Evolutionary conservation across 2,888 invertebrate species (phyloP), one percentile per base, ranked within the genome.

Genomic region (Hanleya hanleyi): DNA sequence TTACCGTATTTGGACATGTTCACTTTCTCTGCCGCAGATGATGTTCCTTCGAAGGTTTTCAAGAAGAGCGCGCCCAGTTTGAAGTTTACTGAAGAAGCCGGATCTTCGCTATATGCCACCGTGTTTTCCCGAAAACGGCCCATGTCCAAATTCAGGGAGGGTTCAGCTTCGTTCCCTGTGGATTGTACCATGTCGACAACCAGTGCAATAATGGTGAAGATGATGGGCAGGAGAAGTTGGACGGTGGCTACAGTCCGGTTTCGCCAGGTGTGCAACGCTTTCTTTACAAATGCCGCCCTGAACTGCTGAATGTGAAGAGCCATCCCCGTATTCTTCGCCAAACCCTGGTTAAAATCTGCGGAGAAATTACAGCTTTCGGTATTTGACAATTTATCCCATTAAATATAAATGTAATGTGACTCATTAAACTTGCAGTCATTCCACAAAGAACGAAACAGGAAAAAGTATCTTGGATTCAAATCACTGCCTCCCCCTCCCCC

Each of bases 281-380:
- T 93, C 87, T 95, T 95, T 35, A 93, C 89, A 87, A 94, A 91
- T 91, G 95, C 93, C 0, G 94, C 94, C 33, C 89, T 84, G 77
- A 93, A 92, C 83, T 94, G 94, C 74, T 94, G 93, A 18, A 90
- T 71, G 0, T 92, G 80, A 1, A 94, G 89, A 0, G 84, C 49
- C 1, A 84, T 67, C 7, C 92, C 91, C 35, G 81, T 77, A 37
- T 81, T 81, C 67, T 84, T 86, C n/a, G 77, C 75, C 18, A 84
- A 74, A 9, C 81, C 81, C 37, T 79, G 75, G 69, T 82, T 84
- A 77, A 82, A 83, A 33, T 77, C 83, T 86, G 78, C 36, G 78
- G 74, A n/a, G n/a, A 29, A 69, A 74, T 26, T 9, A 18, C n/a
- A 26, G n/a, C n/a, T n/a, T n/a, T n/a, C n/a, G n/a, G n/a, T n/a